Percentiles rank a stretch among this genome's conserved stretches.
phyloP scores from a whole-genome alignment of 2,113 vertebrate genomes.

The Pitta sordida region DNA sequence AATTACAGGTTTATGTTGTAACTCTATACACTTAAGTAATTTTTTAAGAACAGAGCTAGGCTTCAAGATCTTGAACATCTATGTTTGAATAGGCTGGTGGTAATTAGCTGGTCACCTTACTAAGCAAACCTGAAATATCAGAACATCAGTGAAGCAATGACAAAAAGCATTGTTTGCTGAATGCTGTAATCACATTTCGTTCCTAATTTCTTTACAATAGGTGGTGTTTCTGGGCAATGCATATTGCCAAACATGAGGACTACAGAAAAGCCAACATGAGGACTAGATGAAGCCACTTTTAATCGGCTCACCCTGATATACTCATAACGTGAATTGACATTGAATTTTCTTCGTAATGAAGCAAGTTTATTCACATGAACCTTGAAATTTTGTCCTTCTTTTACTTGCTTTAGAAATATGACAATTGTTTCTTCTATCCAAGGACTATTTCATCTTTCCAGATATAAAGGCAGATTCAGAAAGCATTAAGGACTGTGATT shows the following conservation, averaged over 20 bases:
- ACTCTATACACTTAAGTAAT: neutral
- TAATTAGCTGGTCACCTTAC: neutral
- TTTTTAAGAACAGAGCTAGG: neutral
- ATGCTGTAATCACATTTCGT: neutral
- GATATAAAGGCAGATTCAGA: neutral
- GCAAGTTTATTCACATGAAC: neutral
- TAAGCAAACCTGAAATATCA: neutral
- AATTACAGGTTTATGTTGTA: neutral
- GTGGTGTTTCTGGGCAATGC: neutral
- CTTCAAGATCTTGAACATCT: neutral
- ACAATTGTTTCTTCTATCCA: neutral
- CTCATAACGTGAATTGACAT: neutral
- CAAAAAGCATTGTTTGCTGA: neutral
- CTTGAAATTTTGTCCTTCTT: conserved; percentile 16
- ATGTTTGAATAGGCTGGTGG: neutral
- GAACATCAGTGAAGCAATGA: neutral
- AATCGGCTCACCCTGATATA: neutral
- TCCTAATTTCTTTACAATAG: neutral
- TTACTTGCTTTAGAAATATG: neutral
- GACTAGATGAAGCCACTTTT: neutral
- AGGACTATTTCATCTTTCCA: neutral
- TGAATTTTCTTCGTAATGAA: conserved; percentile 9
- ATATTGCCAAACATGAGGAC: neutral
- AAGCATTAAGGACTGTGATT: neutral
- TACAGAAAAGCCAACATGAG: neutral